Percentiles rank a stretch among this genome's conserved stretches.
phyloP scores from a whole-genome alignment of 2,113 vertebrate species.

The Axis porcinus region DNA sequence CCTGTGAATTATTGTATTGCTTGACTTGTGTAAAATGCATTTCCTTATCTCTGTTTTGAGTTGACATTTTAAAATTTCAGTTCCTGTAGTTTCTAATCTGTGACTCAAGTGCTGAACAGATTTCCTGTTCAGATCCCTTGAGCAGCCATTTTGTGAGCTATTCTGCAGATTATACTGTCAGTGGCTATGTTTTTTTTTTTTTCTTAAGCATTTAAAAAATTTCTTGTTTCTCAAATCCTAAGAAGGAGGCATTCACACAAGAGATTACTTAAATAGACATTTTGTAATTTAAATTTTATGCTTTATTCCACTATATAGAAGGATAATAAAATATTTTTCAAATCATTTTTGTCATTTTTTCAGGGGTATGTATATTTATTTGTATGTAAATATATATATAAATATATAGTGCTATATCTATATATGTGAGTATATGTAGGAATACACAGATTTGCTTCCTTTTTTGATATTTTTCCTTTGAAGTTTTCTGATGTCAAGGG shows the following conservation, averaged over 20 bases:
- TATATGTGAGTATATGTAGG: not conserved
- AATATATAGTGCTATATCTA: not conserved
- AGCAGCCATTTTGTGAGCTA: not conserved
- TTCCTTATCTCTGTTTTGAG: not conserved
- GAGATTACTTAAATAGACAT: not conserved
- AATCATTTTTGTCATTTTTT: not conserved
- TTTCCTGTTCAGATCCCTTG: not conserved
- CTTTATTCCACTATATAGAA: not conserved
- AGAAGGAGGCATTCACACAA: not conserved
- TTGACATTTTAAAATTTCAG: not conserved
- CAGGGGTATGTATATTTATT: not conserved
- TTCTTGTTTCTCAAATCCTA: not conserved
- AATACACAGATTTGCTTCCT: not conserved
- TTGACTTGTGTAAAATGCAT: not conserved
- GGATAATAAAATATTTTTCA: not conserved
- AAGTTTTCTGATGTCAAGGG: not conserved
- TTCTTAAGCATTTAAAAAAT: not conserved
- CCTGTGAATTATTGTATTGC: not conserved
- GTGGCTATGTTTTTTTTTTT: not conserved
- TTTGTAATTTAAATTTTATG: not conserved
- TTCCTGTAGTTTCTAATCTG: not conserved
- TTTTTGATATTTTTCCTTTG: not conserved
- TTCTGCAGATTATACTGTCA: not conserved
- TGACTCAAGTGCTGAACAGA: not conserved
- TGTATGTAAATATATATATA: not conserved